Evolutionary conservation across 1,140 invertebrate genomes (phyloP).

Genomic region (Drosophila pseudoananassae): DNA sequence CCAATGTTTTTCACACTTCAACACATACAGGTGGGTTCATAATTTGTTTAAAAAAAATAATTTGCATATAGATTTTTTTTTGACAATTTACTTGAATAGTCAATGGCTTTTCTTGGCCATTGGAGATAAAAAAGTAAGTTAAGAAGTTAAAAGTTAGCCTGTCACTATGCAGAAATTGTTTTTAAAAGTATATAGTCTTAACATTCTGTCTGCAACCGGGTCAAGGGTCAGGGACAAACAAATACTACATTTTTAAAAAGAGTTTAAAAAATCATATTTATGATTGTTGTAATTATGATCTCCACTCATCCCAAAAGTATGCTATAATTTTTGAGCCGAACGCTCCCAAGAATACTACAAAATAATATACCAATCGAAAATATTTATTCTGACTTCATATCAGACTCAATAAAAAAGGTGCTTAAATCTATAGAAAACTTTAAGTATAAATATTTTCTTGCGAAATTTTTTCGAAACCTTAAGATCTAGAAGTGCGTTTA

Average conservation of each 20-base stretch:
- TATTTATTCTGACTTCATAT: conserved; percentile 73
- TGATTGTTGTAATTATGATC: too few species aligned
- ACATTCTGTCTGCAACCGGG: background rate
- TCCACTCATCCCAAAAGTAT: conserved; percentile 1
- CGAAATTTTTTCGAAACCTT: conserved; percentile 39
- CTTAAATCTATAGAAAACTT: conserved; percentile 57
- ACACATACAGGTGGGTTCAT: background rate
- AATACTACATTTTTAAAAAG: background rate
- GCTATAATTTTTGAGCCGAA: background rate
- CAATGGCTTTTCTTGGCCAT: background rate
- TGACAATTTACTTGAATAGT: background rate
- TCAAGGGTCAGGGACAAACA: too few species aligned
- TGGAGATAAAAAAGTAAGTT: background rate
- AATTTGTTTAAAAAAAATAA: background rate
- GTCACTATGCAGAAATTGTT: background rate
- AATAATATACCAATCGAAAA: conserved; percentile 42
- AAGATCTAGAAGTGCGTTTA: conserved; percentile 34
- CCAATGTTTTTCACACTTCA: conserved; percentile 2
- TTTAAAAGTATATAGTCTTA: background rate
- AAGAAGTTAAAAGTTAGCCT: background rate
- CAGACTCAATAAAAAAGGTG: conserved; percentile 51
- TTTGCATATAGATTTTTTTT: background rate
- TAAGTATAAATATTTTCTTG: conserved; percentile 65
- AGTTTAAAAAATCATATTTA: too few species aligned
- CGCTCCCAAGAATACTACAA: background rate